These are phyloP conservation scores for Drosophila meridionalis DNA, from an alignment of 2,888 invertebrate genomes.

Conservation along the genomic window DNA sequence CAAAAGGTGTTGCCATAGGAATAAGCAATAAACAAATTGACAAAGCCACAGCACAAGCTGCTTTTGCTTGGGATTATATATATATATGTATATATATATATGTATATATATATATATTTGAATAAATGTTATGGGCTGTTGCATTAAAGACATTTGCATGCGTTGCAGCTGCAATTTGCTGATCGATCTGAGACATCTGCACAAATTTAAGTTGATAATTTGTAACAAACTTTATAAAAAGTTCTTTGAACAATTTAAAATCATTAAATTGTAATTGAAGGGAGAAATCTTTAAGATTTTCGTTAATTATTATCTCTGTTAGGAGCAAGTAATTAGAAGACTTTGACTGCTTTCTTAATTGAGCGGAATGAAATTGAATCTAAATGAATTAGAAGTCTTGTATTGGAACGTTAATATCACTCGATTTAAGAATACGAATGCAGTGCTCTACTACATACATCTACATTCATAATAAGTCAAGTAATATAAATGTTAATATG, in stretches of 20 bases:
- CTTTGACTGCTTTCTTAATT: too few relatives aligned
- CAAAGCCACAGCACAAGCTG: slow-evolving; percentile 13
- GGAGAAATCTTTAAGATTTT: neutral
- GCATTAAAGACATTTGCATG: slow-evolving; percentile 16
- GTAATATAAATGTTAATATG: too few relatives aligned
- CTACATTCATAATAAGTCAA: too few relatives aligned
- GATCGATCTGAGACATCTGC: slow-evolving; percentile 9
- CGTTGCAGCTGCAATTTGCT: slow-evolving; percentile 47
- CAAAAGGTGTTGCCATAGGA: slow-evolving; percentile 18
- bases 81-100: neutral
- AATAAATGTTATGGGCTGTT: neutral
- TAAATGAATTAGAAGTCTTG: too few relatives aligned
- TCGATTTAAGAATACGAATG: too few relatives aligned
- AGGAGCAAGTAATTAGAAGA: too few relatives aligned
- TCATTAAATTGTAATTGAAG: neutral
- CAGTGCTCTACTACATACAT: too few relatives aligned
- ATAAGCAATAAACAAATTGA: slow-evolving; percentile 43
- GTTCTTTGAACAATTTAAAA: neutral
- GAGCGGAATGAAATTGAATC: too few relatives aligned
- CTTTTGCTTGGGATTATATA: slow-evolving; percentile 12
- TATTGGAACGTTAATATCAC: too few relatives aligned
- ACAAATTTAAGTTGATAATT: slow-evolving; percentile 19
- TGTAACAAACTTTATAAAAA: neutral
- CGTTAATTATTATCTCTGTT: too few relatives aligned
- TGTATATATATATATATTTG: neutral